phyloP scores from a whole-genome alignment of 2,113 vertebrate genomes.

The Zosterops japonicus region DNA sequence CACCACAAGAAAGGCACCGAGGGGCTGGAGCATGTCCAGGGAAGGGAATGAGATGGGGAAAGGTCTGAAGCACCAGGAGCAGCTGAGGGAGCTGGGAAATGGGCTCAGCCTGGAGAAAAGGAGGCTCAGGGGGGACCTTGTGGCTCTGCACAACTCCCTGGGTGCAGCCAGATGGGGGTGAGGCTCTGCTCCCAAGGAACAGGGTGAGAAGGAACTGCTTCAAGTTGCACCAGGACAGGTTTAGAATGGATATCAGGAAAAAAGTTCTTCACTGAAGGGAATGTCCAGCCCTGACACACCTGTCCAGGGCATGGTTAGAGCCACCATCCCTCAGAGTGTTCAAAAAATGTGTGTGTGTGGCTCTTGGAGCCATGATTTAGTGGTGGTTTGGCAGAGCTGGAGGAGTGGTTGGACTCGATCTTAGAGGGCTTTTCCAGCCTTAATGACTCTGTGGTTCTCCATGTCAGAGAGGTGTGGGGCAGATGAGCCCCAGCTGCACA shows the following conservation, averaged over 20 bases:
- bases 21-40: rapidly evolving
- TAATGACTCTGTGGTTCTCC: rapidly evolving
- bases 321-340: neutral
- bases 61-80: rapidly evolving
- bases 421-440: neutral
- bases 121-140: rapidly evolving
- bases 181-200: neutral
- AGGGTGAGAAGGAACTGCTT: rapidly evolving
- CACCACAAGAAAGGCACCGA: neutral
- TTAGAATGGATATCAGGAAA: neutral
- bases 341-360: neutral
- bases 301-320: too few relatives aligned
- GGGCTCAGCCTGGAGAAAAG: neutral
- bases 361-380: neutral
- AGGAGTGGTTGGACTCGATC: rapidly evolving
- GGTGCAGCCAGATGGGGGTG: rapidly evolving
- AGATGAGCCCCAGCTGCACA: neutral
- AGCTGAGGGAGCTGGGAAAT: neutral
- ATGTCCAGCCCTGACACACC: neutral
- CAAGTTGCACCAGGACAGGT: neutral
- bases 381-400: neutral
- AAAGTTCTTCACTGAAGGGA: neutral
- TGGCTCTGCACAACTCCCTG: neutral
- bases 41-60: rapidly evolving
- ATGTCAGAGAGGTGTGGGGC: neutral